Base-by-base conservation (phyloP, 2,888 invertebrate species). In the Troides aeacus region DNA sequence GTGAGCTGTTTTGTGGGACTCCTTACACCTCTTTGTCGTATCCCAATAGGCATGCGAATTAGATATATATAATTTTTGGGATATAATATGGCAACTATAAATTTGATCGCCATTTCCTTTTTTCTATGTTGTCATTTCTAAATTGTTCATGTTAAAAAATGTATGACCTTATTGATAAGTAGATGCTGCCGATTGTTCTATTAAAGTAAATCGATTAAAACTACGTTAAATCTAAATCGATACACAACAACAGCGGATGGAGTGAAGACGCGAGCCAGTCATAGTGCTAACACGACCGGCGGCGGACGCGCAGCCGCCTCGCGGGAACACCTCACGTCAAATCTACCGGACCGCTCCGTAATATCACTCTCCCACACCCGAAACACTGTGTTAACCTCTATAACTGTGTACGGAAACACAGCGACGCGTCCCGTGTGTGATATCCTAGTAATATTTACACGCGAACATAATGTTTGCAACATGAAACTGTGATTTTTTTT, bases 271-370 rank as follows among this genome's bases (percentile, higher is more conserved):
- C 61, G 66, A 62, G 74, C 70, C 81, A 81, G 81, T 81, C 75
- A 76, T 76, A 78, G 75, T 76, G 77, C 68, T 74, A 77, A 75
- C 74, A 71, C 77, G 78, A 78, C 77, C 75, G 71, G 75, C 80
- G 79, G 71, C 80, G 81, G 79, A 81, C 81, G 81, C 80, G 78
- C 76, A 59, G 62, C 70, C 74, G 73, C 75, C 64, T 62, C 56
- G 72, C 78, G 79, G 77, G 77, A 75, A 74, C 73, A 77, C 76
- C 72, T 71, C 73, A 73, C 77, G 74, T 30, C 30, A 5, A 73
- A 67, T 42, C 76, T 75, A 75, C 72, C 75, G 74, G 75, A 78
- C 78, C 80, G 84, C 85, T 83, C 83, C 85, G 86, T 85, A 86
- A 86, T 83, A 80, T 69, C 63, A 67, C 73, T 70, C 71, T 61